Percentiles rank a stretch among this genome's conserved stretches.
phyloP scores from a whole-genome alignment of 1,140 invertebrate species.

The Drosophila punjabiensis region DNA sequence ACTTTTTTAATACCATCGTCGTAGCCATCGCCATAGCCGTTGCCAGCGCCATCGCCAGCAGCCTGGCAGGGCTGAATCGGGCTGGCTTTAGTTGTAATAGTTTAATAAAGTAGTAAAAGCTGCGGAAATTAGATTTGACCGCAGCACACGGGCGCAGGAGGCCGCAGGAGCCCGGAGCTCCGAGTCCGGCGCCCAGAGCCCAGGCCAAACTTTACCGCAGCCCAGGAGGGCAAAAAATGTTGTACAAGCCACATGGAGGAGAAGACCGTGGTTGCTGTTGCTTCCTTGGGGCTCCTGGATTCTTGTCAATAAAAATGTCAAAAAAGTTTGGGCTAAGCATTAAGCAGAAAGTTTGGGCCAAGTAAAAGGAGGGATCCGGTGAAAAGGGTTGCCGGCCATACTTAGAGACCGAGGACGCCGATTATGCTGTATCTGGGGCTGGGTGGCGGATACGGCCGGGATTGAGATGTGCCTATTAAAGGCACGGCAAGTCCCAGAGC shows the following conservation, averaged over 20 bases:
- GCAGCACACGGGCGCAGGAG: conserved; percentile 68
- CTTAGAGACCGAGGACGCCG: conserved; percentile 8
- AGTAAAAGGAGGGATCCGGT: conserved; percentile 15
- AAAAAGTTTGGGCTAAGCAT: conserved; percentile 80
- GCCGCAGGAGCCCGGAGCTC: conserved; percentile 16
- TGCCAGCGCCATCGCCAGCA: conserved; percentile 13
- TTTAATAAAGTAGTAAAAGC: conserved; percentile 84
- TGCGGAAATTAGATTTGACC: conserved; percentile 84
- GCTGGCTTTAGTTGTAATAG: conserved; percentile 79
- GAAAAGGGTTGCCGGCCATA: conserved; percentile 70
- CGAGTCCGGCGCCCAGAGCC: conserved; percentile 18
- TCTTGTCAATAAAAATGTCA: conserved; percentile 83
- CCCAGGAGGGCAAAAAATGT: conserved; percentile 43
- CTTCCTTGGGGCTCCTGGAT: conserved; percentile 49
- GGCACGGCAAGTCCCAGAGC: conserved; percentile 26
- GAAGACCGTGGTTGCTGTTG: conserved; percentile 49
- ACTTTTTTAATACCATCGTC: conserved; percentile 79
- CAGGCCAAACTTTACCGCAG: conserved; percentile 62
- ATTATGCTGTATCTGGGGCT: conserved; percentile 15
- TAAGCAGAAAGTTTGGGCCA: conserved; percentile 58
- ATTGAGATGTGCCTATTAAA: conserved; percentile 56
- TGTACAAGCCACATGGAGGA: conserved; percentile 35
- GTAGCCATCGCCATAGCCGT: conserved; percentile 13
- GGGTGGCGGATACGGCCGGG: not conserved
- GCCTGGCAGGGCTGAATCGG: conserved; percentile 10